Conservation (phyloP, 2,797 vertebrate species). For the Merluccius polli region DNA sequence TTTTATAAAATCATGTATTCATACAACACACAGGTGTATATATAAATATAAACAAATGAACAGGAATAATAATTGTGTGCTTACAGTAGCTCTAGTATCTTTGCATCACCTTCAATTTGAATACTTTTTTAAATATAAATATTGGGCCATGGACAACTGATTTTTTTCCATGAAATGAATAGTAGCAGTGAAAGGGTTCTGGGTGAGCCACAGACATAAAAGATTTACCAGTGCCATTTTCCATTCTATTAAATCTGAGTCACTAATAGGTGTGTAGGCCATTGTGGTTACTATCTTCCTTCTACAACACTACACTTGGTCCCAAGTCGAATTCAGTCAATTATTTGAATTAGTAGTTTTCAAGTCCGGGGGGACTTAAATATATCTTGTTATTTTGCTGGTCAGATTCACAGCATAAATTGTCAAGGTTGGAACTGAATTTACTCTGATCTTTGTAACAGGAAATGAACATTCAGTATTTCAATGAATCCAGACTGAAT, state of each 20-base stretch:
- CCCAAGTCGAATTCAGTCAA: conserved; percentile 1
- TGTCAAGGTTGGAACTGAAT: background rate
- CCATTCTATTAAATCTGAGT: background rate
- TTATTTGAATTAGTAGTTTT: background rate
- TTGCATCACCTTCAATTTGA: background rate
- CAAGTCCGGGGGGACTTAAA: background rate
- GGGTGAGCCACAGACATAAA: background rate
- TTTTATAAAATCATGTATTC: background rate
- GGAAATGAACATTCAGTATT: background rate
- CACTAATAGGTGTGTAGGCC: background rate
- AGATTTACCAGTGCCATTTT: background rate
- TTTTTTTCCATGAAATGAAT: background rate
- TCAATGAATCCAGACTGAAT: background rate
- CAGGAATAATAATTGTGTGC: background rate
- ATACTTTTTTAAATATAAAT: background rate
- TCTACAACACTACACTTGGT: background rate
- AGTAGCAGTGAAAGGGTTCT: background rate
- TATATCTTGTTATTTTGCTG: background rate
- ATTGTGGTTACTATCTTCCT: conserved; percentile 1
- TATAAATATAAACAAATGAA: background rate
- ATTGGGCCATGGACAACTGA: background rate
- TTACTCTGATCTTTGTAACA: background rate
- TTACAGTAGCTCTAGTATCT: background rate
- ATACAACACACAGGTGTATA: background rate
- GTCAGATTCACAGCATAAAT: conserved; percentile 1